phyloP scores from a whole-genome alignment of 2,797 vertebrate genomes.

The Neosilurus mollespiculum region DNA sequence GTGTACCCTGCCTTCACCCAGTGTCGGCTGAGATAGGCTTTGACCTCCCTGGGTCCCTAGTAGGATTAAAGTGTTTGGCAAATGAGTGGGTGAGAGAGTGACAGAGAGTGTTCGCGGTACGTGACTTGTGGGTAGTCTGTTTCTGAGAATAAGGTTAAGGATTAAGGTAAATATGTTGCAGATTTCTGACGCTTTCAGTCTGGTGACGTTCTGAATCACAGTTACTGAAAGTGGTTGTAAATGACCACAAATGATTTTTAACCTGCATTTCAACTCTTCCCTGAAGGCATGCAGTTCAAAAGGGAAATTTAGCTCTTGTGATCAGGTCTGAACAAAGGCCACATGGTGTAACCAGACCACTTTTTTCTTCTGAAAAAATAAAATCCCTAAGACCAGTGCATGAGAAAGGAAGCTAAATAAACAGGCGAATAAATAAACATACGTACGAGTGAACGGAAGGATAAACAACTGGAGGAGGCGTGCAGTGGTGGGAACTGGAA shows the following conservation, averaged over 20 bases:
- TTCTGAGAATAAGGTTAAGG: background rate
- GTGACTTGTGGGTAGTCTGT: background rate
- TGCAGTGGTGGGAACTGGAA: conserved; percentile 72
- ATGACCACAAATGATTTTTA: conserved; percentile 15
- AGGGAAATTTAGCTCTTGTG: conserved; percentile 27
- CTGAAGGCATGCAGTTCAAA: background rate
- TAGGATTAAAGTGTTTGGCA: too few relatives aligned
- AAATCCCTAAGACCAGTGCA: conserved; percentile 50
- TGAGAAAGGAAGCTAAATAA: conserved; percentile 67
- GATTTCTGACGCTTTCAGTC: background rate
- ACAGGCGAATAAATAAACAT: conserved; percentile 71
- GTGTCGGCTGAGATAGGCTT: too few relatives aligned
- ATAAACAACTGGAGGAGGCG: conserved; percentile 71
- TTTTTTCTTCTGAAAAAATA: conserved; percentile 25
- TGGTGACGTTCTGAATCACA: background rate
- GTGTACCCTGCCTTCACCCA: too few relatives aligned
- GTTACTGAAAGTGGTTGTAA: conserved; percentile 21
- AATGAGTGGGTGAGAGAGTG: too few relatives aligned
- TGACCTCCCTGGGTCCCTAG: too few relatives aligned
- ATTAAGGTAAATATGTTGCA: background rate
- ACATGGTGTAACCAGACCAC: conserved; percentile 53
- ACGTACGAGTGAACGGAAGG: conserved; percentile 60
- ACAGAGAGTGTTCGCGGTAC: background rate
- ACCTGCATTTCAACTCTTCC: conserved; percentile 45
- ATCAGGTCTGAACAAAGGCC: conserved; percentile 26